Base-by-base conservation (phyloP, 2,888 invertebrate species). In the Choristoneura rosaceana region DNA sequence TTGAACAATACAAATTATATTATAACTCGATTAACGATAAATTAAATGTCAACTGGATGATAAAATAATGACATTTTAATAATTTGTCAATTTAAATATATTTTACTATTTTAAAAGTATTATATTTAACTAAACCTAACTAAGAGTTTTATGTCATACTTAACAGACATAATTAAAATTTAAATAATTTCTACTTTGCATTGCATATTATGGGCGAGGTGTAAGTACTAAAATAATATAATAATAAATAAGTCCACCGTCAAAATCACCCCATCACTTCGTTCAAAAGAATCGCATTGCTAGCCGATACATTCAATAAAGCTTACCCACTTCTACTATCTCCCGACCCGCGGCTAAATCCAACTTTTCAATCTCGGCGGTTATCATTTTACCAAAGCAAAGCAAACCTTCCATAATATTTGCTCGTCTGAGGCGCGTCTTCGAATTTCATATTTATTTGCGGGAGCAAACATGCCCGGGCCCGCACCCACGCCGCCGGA, bases 341-440 rank as follows among this genome's bases (percentile, higher is more conserved):
- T 84, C 84, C 84, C 81, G 82, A 85, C 90, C 84, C 83, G 84
- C 82, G 88, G 89, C 87, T 87, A 90, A 91, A 89, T 88, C 91
- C 89, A 85, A 89, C 87, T 92, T 92, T 93, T 90, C 93, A 93
- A 93, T 93, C 90, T 92, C 87, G 87, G 81, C 84, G 87, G 94
- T 94, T 94, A 94, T 94, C 94, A 94, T 94, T 93, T 94, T 93
- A 94, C 94, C 92, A 91, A 92, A 92, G 93, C 92, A 91, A 92
- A 92, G 93, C 87, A 90, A 92, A 91, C 86, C 87, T 91, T 83
- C 85, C 83, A 92, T 92, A 91, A 93, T 93, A 93, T 94, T 94
- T 94, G 89, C 89, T 88, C 90, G 88, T 81, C 84, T 87, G 86
- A 88, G 87, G 86, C 89, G 88, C 85, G 87, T 91, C 90, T 92